Base-by-base conservation (phyloP, 2,797 vertebrate species). In the Anguilla pacifica region DNA sequence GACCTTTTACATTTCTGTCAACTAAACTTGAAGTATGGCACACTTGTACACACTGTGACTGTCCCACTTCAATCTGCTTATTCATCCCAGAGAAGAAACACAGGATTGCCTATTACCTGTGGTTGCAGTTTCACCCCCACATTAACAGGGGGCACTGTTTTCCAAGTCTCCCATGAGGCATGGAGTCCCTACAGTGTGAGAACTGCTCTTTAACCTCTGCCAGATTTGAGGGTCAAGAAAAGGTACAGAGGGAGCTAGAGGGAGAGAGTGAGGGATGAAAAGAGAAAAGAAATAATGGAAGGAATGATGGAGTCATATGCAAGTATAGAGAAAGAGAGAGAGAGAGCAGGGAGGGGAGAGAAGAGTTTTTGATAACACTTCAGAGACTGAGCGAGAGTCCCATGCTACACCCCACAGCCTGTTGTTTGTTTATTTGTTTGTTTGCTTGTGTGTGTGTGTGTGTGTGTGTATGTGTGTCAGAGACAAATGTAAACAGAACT, bases 251-350 rank as follows among this genome's bases (percentile, higher is more conserved):
- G 87, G 67, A 87, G 83, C 87, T 49, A 77, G 81, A 39, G 53
- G 57, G 35, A 90, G 86, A 88, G 90, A 89, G 90, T 88, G 90
- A 91, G 88, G 6, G 3, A 25, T 77, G 55, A 57, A 67, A n/a
- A n/a, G 64, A 67, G 25, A 28, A 28, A 67, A 67, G 25, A n/a
- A n/a, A n/a, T 0, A 67, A 84, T 25, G 35, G 43, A 31, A 43
- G 31, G 25, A 85, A 22, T 28, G 51, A 55, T 51, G n/a, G 19
- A 35, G 83, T 35, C n/a, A 39, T n/a, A 51, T 57, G 39, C 19
- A 64, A 11, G 22, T 17, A 85, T 25, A 85, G 70, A 61, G 49
- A 13, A 28, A 84, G 85, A 43, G 17, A 83, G 64, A 86, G 88
- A 43, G 85, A 82, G n/a, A 91, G 86, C 7, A 35, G 53, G 28